These are phyloP conservation scores for Lucinisca nassula DNA, from an alignment of 2,888 invertebrate species.

Conservation along the genomic window DNA sequence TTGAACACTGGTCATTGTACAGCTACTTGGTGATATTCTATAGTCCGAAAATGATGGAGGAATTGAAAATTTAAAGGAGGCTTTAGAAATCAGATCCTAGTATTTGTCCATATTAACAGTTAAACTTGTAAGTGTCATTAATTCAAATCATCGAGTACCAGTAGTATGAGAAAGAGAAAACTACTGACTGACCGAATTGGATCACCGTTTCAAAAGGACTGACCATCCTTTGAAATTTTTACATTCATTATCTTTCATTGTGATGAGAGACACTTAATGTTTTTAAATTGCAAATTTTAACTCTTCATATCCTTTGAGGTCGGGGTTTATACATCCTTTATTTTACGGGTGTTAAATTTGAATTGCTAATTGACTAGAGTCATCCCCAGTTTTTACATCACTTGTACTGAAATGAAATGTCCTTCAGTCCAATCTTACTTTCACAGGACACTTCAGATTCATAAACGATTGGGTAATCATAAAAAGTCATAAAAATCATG, in stretches of 20 bases:
- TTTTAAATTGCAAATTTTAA: slow-evolving; percentile 7
- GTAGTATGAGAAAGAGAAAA: background rate
- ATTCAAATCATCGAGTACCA: background rate
- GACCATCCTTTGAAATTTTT: slow-evolving; percentile 12
- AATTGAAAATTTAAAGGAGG: background rate
- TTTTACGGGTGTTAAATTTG: background rate
- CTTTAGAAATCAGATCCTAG: background rate
- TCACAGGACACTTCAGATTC: too few species aligned
- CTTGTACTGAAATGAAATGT: too few species aligned
- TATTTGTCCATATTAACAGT: slow-evolving; percentile 12
- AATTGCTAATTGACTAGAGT: background rate
- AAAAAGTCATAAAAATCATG: too few species aligned
- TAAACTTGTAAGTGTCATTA: slow-evolving; percentile 12
- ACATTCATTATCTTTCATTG: slow-evolving; percentile 3
- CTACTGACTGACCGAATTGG: slow-evolving; percentile 1
- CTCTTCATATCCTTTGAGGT: background rate
- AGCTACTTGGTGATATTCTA: background rate
- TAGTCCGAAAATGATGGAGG: background rate
- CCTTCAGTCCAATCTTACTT: too few species aligned
- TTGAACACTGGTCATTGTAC: slow-evolving; percentile 8
- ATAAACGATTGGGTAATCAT: too few species aligned
- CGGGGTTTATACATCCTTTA: background rate
- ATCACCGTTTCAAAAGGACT: background rate
- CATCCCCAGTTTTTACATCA: background rate
- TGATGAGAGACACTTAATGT: background rate